Evolutionary conservation across 2,888 invertebrate genomes (phyloP).

Genomic region (Chalcis sispes): DNA sequence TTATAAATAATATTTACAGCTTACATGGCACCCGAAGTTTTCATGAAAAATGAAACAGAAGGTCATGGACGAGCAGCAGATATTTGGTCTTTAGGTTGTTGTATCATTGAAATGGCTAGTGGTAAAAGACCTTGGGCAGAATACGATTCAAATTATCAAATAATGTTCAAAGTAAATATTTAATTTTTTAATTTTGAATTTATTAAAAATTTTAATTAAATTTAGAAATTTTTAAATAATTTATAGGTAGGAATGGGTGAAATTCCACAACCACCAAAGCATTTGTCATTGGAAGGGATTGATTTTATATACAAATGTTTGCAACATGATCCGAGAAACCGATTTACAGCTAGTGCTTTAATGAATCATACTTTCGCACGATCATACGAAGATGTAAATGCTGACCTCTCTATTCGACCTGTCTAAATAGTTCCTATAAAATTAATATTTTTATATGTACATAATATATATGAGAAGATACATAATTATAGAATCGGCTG

Average conservation of each 20-base stretch:
- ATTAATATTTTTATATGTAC: neutral
- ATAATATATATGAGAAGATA: too few relatives aligned
- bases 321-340: conserved; percentile 86
- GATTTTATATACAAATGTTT: conserved; percentile 88
- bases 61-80: conserved; percentile 96
- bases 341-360: conserved; percentile 85
- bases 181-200: neutral
- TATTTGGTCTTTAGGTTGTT: conserved; percentile 97
- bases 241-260: conserved; percentile 94
- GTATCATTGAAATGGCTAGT: conserved; percentile 95
- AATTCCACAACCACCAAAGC: conserved; percentile 85
- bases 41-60: conserved; percentile 85
- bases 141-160: conserved; percentile 94
- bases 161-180: conserved; percentile 83
- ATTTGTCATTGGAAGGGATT: conserved; percentile 88
- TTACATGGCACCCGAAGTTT: conserved; percentile 98
- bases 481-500: too few relatives aligned
- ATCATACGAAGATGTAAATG: conserved; percentile 69
- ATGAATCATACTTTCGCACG: conserved; percentile 85
- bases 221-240: neutral
- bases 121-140: conserved; percentile 97
- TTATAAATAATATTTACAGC: conserved; percentile 78
- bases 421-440: conserved; percentile 10
- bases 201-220: neutral
- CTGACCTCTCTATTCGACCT: conserved; percentile 63